These are phyloP conservation scores for Brachionus plicatilis DNA, from an alignment of 1,140 invertebrate species.

Conservation along the genomic window DNA sequence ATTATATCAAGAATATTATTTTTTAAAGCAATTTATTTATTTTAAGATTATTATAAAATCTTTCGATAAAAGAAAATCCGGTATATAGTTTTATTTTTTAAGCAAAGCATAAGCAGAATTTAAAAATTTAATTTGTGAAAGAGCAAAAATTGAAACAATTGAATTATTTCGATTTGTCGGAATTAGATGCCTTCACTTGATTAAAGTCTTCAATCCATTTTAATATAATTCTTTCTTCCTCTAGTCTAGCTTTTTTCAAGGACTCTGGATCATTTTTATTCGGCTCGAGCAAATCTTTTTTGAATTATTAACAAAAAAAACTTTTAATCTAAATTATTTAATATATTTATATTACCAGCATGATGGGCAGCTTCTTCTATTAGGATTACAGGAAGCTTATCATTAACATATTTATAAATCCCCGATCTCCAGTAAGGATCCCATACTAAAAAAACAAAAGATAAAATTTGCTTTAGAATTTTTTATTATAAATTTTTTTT, in stretches of 20 bases:
- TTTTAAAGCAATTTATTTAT: too few relatives aligned
- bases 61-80: too few relatives aligned
- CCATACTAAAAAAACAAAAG: slow-evolving; percentile 62
- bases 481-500: not conserved
- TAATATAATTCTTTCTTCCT: slow-evolving; percentile 64
- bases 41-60: too few relatives aligned
- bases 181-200: not conserved
- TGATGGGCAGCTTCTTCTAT: slow-evolving; percentile 63
- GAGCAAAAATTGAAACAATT: not conserved
- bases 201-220: slow-evolving; percentile 62
- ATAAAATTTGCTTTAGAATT: not conserved
- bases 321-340: slow-evolving; percentile 71
- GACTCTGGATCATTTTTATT: slow-evolving; percentile 67
- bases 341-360: slow-evolving; percentile 54
- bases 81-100: too few relatives aligned
- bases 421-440: slow-evolving; percentile 87
- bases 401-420: slow-evolving; percentile 60
- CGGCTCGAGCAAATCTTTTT: slow-evolving; percentile 67
- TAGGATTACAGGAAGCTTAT: slow-evolving; percentile 70
- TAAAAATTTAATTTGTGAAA: too few relatives aligned
- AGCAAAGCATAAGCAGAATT: too few relatives aligned
- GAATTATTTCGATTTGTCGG: not conserved
- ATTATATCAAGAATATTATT: too few relatives aligned
- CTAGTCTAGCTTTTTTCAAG: slow-evolving; percentile 65
- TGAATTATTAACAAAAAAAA: slow-evolving; percentile 60